A percentile compares a stretch with the other conserved stretches of the same genome.
These are phyloP conservation scores for Manis javanica DNA, from an alignment of 2,797 vertebrate genomes.

Conservation along the genomic window DNA sequence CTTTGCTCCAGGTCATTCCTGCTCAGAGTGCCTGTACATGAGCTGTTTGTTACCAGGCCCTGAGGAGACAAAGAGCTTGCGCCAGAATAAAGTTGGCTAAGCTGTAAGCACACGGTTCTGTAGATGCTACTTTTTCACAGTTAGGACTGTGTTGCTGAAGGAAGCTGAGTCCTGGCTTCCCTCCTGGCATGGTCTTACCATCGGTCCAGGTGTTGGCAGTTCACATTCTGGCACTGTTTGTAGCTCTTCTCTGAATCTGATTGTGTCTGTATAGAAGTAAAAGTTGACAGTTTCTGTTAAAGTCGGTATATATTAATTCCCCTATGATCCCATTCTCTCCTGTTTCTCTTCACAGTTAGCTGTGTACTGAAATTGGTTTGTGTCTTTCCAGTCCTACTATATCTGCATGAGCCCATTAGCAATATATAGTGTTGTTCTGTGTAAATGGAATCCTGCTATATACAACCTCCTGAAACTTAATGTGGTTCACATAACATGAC, in stretches of 20 bases:
- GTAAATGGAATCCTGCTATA: background rate
- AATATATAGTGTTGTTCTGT: background rate
- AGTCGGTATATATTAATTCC: background rate
- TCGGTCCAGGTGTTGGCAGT: background rate
- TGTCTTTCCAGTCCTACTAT: background rate
- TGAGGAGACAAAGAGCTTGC: background rate
- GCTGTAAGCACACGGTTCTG: background rate
- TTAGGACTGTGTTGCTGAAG: background rate
- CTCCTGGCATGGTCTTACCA: background rate
- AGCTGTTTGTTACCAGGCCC: background rate
- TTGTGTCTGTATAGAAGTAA: slow-evolving; percentile 38
- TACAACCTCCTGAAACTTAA: background rate
- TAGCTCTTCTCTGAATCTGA: background rate
- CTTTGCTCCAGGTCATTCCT: background rate
- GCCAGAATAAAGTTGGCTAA: background rate
- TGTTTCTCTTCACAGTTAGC: background rate
- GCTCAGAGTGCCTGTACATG: background rate
- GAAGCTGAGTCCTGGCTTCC: background rate
- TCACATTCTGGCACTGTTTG: background rate
- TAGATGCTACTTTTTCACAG: background rate
- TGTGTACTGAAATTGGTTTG: background rate
- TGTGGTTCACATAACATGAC: background rate
- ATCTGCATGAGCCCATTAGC: background rate
- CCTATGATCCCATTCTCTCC: background rate
- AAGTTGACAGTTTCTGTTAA: background rate